phyloP scores from a whole-genome alignment of 2,797 vertebrate genomes.

The Lutjanus campechanus region DNA sequence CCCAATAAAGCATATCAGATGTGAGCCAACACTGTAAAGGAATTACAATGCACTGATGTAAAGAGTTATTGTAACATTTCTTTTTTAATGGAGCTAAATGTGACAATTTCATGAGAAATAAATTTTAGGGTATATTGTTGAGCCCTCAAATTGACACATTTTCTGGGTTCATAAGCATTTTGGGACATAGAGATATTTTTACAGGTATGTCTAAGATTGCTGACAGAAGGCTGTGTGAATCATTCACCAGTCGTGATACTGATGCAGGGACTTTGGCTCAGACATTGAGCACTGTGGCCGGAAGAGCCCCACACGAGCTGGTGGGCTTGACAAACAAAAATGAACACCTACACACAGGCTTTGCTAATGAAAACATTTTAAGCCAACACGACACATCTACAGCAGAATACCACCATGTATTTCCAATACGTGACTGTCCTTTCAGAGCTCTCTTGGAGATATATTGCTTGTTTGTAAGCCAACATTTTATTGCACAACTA shows the following conservation, averaged over 20 bases:
- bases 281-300: background rate
- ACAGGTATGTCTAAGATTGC: constrained; percentile 8
- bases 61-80: background rate
- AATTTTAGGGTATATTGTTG: background rate
- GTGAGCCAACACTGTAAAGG: background rate
- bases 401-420: background rate
- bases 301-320: background rate
- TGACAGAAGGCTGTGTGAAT: constrained; percentile 28
- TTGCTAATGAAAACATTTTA: background rate
- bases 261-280: constrained; percentile 19
- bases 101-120: background rate
- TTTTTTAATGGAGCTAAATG: background rate
- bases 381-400: background rate
- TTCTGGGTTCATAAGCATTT: background rate
- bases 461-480: background rate
- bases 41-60: background rate
- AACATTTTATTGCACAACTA: no score
- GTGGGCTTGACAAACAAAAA: constrained; percentile 17
- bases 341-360: constrained; percentile 2
- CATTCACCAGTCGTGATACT: constrained; percentile 3
- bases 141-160: background rate
- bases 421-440: background rate
- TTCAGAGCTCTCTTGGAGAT: background rate
- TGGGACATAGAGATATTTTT: background rate
- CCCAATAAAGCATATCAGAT: background rate